Base-by-base conservation (phyloP, 30 jellyfish, hydroid and myxozoan species). In the Chrysaora quinquecirrha region DNA sequence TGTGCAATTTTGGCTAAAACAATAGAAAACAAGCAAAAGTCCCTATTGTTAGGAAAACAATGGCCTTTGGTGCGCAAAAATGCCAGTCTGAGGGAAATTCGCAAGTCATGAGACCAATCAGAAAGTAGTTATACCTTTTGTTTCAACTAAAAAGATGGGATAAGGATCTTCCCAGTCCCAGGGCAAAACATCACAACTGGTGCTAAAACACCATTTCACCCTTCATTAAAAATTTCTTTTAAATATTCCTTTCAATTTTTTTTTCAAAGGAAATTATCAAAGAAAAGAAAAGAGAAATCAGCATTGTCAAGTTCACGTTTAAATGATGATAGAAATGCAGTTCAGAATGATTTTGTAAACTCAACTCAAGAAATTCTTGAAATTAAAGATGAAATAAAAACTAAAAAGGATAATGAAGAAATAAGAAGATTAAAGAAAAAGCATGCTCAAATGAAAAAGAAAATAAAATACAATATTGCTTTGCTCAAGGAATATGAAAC, bases 291-390 rank as follows among this genome's bases (percentile, higher is more conserved):
- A 78, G 46, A 49, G 7, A 16, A 31, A 64, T 24, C 29, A 27
- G 25, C 1, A n/a, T 11, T 10, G 34, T 18, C 1, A 56, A 11
- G 28, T 50, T 34, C 23, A 32, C 25, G n/a, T n/a, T n/a, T n/a
- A n/a, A n/a, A n/a, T 24, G 60, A 28, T 54, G 32, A 31, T 23
- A 20, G 32, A 1, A 75, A 38, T 58, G 85, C 64, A 24, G 49
- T 82, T 19, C 92, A 82, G 73, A 70, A 82, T 43, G 79, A 82
- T 82, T 85, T 76, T 30, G 73, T 82, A 73, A 82, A 82, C 66
- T 82, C 92, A n/a, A 82, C 92, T n/a, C 92, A 82, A 62, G 92
- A 70, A 22, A 21, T 82, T 30, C 70, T 52, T 3, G 71, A 46
- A 64, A n/a, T 23, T 9, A 25, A 20, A 23, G 16, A 50, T 21